These are phyloP conservation scores for Lycodopsis pacificus DNA, from an alignment of 2,797 vertebrate species.

Conservation along the genomic window DNA sequence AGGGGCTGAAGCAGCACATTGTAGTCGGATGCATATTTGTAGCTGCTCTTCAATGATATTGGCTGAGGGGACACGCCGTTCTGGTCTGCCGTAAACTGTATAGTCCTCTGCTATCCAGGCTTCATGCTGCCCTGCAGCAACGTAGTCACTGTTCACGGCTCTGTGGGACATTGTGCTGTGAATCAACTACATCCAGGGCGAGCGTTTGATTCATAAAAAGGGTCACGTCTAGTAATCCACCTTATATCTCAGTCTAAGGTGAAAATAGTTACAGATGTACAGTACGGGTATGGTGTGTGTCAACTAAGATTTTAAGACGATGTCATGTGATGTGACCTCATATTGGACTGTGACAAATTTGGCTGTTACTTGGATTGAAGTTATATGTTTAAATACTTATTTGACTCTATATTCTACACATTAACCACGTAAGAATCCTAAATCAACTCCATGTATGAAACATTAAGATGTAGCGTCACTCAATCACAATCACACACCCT, in stretches of 20 bases:
- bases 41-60: conserved; percentile 14
- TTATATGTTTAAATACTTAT: neutral
- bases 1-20: conserved; percentile 23
- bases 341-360: neutral
- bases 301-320: neutral
- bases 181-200: neutral
- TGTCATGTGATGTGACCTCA: neutral
- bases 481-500: neutral
- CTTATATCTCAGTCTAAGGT: neutral
- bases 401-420: neutral
- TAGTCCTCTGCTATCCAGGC: conserved; percentile 10
- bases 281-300: neutral
- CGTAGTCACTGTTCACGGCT: neutral
- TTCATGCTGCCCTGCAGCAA: conserved; percentile 17
- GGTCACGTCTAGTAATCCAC: neutral
- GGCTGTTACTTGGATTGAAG: neutral
- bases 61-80: conserved; percentile 62
- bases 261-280: neutral
- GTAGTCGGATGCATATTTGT: conserved; percentile 27
- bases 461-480: neutral
- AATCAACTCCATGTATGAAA: neutral
- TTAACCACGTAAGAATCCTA: neutral
- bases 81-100: conserved; percentile 33
- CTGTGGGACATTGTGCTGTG: neutral
- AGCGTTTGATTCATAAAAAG: conserved; percentile 7